Conservation (phyloP, 2,888 invertebrate genomes). For the Noctuana brunneofusca region DNA sequence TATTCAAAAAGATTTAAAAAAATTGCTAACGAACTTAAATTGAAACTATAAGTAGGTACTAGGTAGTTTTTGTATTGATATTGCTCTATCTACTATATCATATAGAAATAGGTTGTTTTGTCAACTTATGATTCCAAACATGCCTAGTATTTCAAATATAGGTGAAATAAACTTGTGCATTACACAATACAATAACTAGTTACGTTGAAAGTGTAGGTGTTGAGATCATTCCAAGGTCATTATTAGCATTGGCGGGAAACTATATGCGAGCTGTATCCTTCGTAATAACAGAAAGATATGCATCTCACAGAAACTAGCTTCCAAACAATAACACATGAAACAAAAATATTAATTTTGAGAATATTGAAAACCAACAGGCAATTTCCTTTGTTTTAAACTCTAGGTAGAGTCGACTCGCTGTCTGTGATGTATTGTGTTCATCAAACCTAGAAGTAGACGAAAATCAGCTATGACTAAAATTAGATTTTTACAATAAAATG, state of each 20-base stretch:
- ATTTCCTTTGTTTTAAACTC: constrained; percentile 5
- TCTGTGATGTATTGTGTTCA: constrained; percentile 6
- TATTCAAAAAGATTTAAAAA: too few relatives aligned
- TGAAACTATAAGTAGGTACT: too few relatives aligned
- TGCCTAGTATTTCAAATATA: constrained; percentile 54
- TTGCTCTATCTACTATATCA: neutral
- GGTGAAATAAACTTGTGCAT: constrained; percentile 60
- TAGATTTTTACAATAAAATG: neutral
- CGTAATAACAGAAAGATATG: too few relatives aligned
- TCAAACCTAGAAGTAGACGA: constrained; percentile 28
- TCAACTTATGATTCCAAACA: constrained; percentile 46
- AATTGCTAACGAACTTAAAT: too few relatives aligned
- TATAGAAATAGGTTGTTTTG: constrained; percentile 3
- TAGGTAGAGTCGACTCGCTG: neutral
- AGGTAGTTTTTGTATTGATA: too few relatives aligned
- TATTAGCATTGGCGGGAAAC: constrained; percentile 67
- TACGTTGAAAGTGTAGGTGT: constrained; percentile 63
- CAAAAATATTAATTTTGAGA: neutral
- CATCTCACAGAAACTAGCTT: neutral
- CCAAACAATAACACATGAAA: neutral
- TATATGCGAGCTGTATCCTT: constrained; percentile 44
- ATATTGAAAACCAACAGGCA: neutral
- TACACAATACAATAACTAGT: constrained; percentile 66
- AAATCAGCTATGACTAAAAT: constrained; percentile 13
- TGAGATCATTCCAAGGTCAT: constrained; percentile 58